Evolutionary conservation across 1,140 invertebrate species (phyloP).

Genomic region (Halyomorpha halys): DNA sequence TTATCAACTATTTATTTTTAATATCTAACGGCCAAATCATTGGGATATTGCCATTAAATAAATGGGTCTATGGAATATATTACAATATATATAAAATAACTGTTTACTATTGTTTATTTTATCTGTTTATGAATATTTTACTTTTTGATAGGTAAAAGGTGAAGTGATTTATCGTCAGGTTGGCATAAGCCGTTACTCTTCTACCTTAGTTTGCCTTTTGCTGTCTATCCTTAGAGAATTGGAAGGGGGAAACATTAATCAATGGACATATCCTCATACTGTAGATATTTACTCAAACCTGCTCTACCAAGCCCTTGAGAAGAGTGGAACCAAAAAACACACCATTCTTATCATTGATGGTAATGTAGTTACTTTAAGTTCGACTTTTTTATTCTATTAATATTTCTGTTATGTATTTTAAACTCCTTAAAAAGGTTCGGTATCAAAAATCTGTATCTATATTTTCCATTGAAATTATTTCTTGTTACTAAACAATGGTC

Average conservation of each 20-base stretch:
- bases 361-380: not conserved
- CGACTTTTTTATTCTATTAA: no score
- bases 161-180: constrained; percentile 13
- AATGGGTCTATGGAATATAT: no score
- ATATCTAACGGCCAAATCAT: no score
- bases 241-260: not conserved
- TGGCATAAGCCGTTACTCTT: constrained; percentile 11
- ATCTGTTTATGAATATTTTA: not conserved
- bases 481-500: no score
- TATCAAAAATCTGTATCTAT: no score
- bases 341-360: constrained; percentile 12
- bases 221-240: constrained; percentile 5
- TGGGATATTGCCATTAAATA: no score
- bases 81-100: no score
- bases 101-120: no score
- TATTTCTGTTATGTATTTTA: no score
- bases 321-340: not conserved
- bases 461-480: no score
- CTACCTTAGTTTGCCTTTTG: constrained; percentile 7
- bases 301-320: not conserved
- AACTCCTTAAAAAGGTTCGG: no score
- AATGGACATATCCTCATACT: not conserved
- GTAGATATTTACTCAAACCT: not conserved
- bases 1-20: no score
- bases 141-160: constrained; percentile 9